phyloP scores from a whole-genome alignment of 2,113 vertebrate species.

The Myotis yumanensis region DNA sequence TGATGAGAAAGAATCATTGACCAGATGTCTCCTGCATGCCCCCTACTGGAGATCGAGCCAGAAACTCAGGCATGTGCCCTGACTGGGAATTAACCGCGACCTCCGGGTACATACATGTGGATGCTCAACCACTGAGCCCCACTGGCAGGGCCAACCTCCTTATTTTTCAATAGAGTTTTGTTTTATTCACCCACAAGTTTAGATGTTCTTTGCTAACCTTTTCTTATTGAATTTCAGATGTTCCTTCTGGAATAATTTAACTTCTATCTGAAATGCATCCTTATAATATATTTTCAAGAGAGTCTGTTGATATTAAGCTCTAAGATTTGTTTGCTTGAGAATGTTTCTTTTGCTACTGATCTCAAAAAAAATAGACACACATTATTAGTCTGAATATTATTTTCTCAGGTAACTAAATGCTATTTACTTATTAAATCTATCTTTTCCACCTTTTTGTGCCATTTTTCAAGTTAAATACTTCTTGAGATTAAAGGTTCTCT shows the following conservation, averaged over 20 bases:
- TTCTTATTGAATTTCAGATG: not conserved
- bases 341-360: not conserved
- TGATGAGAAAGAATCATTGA: too few relatives aligned
- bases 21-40: too few relatives aligned
- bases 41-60: too few relatives aligned
- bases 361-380: not conserved
- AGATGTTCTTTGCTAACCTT: not conserved
- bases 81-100: too few relatives aligned
- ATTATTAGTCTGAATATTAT: not conserved
- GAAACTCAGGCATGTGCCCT: too few relatives aligned
- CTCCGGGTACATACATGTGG: too few relatives aligned
- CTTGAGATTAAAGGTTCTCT: not conserved
- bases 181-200: not conserved
- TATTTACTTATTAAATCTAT: slow-evolving; percentile 9
- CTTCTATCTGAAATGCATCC: not conserved
- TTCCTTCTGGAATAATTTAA: not conserved
- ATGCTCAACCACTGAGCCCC: too few relatives aligned
- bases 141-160: not conserved
- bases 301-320: not conserved
- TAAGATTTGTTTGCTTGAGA: not conserved
- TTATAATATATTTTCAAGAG: not conserved
- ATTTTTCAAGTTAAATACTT: slow-evolving; percentile 34
- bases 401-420: not conserved
- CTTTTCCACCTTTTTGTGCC: not conserved
- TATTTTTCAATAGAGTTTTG: not conserved